phyloP scores from a whole-genome alignment of 2,113 vertebrate genomes.

The Colistium nudipinnis region DNA sequence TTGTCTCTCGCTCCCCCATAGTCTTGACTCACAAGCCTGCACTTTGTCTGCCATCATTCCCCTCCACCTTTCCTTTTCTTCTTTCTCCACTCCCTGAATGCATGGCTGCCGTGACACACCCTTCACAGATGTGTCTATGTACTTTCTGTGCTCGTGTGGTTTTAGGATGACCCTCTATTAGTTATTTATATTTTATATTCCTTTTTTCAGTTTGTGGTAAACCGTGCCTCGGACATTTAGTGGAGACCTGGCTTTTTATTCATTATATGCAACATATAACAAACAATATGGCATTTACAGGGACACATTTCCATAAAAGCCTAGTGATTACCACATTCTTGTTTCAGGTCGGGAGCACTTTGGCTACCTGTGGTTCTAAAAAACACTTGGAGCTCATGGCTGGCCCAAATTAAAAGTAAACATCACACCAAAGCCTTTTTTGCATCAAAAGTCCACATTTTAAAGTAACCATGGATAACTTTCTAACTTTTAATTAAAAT shows the following conservation, averaged over 20 bases:
- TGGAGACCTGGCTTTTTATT: background rate
- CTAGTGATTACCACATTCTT: background rate
- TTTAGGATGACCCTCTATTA: too few species aligned
- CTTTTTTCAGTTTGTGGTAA: slow-evolving; percentile 3
- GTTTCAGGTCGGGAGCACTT: background rate
- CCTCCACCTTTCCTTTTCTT: slow-evolving; percentile 3
- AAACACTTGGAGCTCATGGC: background rate
- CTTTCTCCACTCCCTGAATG: slow-evolving; percentile 17
- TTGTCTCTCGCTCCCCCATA: slow-evolving; percentile 14
- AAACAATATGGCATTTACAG: background rate
- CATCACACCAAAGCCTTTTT: background rate
- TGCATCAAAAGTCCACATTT: background rate
- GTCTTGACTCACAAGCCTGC: slow-evolving; percentile 20
- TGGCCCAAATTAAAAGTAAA: slow-evolving; percentile 19
- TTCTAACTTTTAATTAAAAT: slow-evolving; percentile 39
- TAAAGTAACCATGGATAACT: slow-evolving; percentile 30
- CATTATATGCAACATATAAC: background rate
- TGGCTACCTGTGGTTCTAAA: slow-evolving; percentile 17
- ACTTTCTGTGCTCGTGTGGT: slow-evolving; percentile 14
- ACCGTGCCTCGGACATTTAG: too few species aligned
- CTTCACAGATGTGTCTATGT: slow-evolving; percentile 39
- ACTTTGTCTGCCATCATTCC: slow-evolving; percentile 1
- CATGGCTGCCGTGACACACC: slow-evolving; percentile 25
- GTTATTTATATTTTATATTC: too few species aligned
- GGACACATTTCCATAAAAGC: background rate